Base-by-base conservation (phyloP, 2,888 invertebrate species). In the Lepidochitona cinerea region DNA sequence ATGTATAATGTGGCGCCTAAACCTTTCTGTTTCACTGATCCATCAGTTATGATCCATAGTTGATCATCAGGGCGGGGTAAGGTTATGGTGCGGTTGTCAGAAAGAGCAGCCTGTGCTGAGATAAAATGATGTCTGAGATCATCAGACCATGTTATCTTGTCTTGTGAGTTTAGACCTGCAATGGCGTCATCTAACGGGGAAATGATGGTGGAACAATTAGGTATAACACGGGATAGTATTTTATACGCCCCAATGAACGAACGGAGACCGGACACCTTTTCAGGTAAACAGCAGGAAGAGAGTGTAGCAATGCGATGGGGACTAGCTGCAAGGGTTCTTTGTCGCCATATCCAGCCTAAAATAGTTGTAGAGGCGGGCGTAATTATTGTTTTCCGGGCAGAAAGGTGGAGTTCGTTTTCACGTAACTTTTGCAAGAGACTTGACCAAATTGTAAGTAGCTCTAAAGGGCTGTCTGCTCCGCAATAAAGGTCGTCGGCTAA, bases 211-310 rank as follows among this genome's bases (percentile, higher is more conserved):
- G 80, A 74, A 52, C 74, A 67, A n/a, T 67, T 36, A 6, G 71
- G 72, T 6, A 80, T 26, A 9, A 80, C 79, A 18, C 77, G 67
- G 1, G 66, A 36, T 1, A 79, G 69, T 0, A 79, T 73, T 69
- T 78, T 79, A 65, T 78, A 77, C 12, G 75, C 80, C n/a, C 79
- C 79, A 33, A 79, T 76, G 54, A 74, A 80, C 9, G 29, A 65
- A 68, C 69, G 69, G 7, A 73, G 35, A n/a, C 71, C 78, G 69
- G n/a, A 68, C 41, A 71, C n/a, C n/a, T n/a, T n/a, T n/a, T n/a
- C n/a, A n/a, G n/a, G n/a, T n/a, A n/a, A n/a, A n/a, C n/a, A n/a
- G n/a, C n/a, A n/a, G n/a, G n/a, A n/a, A n/a, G n/a, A n/a, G n/a
- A n/a, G n/a, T n/a, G n/a, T n/a, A n/a, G n/a, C n/a, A n/a, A n/a